phyloP scores from a whole-genome alignment of 2,888 invertebrate genomes.

The Cerceris ruficornis region DNA sequence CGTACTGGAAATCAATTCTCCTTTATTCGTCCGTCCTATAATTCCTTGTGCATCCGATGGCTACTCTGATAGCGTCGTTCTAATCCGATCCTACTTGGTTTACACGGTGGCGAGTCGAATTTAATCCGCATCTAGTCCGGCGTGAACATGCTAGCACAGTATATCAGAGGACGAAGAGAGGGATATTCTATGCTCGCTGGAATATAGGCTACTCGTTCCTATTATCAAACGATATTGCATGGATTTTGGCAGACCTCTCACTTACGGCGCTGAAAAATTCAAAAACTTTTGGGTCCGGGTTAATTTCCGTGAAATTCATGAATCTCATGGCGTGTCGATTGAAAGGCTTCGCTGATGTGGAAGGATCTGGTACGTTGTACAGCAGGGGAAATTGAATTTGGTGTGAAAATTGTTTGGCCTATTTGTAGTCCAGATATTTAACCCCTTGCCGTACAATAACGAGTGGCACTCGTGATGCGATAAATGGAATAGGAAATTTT shows the following conservation, averaged over 20 bases:
- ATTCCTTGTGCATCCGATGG: conserved; percentile 48
- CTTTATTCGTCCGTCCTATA: conserved; percentile 27
- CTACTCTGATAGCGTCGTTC: conserved; percentile 45
- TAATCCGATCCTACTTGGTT: conserved; percentile 64
- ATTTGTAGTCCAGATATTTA: too few species aligned
- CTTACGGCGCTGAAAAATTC: conserved; percentile 16
- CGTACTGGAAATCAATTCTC: conserved; percentile 46
- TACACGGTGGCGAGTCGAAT: conserved; percentile 60
- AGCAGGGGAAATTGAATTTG: too few species aligned
- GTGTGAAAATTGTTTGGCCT: too few species aligned
- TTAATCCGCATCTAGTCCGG: conserved; percentile 56
- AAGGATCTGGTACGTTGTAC: too few species aligned
- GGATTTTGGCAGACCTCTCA: conserved; percentile 34
- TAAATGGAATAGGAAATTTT: too few species aligned
- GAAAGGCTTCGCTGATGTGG: not conserved
- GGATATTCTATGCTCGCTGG: not conserved
- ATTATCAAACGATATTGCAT: conserved; percentile 4
- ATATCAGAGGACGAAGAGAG: not conserved
- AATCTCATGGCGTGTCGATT: not conserved
- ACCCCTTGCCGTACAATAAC: too few species aligned
- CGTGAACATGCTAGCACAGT: conserved; percentile 24
- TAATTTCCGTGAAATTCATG: not conserved
- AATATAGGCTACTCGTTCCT: conserved; percentile 16
- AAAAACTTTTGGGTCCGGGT: not conserved
- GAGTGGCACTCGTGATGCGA: too few species aligned